These are phyloP conservation scores for Aradophagus sp. DNA, from an alignment of 1,140 invertebrate species.

Conservation along the genomic window DNA sequence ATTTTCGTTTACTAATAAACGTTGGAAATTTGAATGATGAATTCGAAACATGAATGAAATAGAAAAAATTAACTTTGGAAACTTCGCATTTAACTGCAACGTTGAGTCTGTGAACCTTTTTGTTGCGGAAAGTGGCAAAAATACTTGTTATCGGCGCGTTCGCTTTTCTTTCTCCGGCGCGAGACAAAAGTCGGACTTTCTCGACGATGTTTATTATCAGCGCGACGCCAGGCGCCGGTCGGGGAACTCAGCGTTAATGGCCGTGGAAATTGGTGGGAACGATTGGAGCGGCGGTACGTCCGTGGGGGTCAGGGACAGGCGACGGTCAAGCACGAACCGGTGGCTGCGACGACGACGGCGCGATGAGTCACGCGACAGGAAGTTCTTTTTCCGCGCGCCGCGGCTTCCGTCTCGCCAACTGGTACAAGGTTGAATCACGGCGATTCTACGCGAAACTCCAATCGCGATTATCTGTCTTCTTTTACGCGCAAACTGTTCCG, in stretches of 20 bases:
- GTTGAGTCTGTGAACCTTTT: no score
- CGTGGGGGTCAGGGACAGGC: slow-evolving; percentile 53
- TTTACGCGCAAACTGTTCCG: no score
- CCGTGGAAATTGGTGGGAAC: slow-evolving; percentile 52
- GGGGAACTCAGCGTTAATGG: slow-evolving; percentile 53
- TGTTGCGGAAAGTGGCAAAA: no score
- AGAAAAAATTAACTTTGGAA: no score
- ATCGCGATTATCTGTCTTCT: neutral
- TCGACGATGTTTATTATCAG: slow-evolving; percentile 30
- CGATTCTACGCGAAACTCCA: slow-evolving; percentile 36
- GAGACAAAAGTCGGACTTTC: slow-evolving; percentile 14
- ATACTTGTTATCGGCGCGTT: no score
- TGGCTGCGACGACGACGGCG: slow-evolving; percentile 34
- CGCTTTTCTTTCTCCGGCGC: slow-evolving; percentile 23
- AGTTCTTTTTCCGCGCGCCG: slow-evolving; percentile 61
- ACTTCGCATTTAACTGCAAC: no score
- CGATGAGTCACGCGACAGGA: slow-evolving; percentile 68
- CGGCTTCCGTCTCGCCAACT: slow-evolving; percentile 62
- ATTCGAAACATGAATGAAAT: no score
- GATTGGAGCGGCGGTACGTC: slow-evolving; percentile 55
- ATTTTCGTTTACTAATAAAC: no score
- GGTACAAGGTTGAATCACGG: slow-evolving; percentile 66
- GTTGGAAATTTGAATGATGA: no score
- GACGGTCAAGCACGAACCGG: slow-evolving; percentile 42
- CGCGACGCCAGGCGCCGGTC: slow-evolving; percentile 29